Percentiles rank a stretch among this genome's conserved stretches.
Conservation (phyloP, 2,888 invertebrate species). For the Malacosoma neustria region DNA sequence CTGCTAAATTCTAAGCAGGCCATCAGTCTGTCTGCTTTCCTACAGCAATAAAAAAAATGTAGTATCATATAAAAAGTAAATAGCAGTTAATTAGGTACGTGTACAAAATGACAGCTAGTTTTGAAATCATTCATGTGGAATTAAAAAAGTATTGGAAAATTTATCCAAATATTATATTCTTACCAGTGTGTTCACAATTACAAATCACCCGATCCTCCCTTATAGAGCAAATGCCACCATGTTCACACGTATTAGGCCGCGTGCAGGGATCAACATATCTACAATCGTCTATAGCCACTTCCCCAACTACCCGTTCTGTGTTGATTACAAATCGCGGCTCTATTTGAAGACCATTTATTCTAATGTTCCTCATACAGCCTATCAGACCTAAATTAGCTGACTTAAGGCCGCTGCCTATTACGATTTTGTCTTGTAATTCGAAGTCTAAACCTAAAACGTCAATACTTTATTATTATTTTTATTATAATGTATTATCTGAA, state of each 20-base stretch:
- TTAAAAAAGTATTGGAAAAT: too few species aligned
- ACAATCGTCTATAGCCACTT: conserved; percentile 93
- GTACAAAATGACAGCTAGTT: too few species aligned
- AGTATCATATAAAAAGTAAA: too few species aligned
- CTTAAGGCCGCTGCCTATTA: conserved; percentile 87
- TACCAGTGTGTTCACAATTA: conserved; percentile 89
- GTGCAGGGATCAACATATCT: conserved; percentile 92
- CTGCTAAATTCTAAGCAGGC: too few species aligned
- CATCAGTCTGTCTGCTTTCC: too few species aligned
- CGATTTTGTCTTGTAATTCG: conserved; percentile 80
- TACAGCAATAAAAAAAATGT: too few species aligned
- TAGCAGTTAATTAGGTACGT: too few species aligned
- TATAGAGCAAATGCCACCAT: conserved; percentile 92
- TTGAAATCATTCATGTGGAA: too few species aligned
- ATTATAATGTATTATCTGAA: too few species aligned
- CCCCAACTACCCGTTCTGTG: conserved; percentile 88
- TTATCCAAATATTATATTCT: too few species aligned
- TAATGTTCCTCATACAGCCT: conserved; percentile 93
- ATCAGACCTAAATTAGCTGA: conserved; percentile 85
- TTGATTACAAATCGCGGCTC: conserved; percentile 88
- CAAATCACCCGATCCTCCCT: conserved; percentile 91
- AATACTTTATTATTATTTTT: not conserved
- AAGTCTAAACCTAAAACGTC: conserved; percentile 49
- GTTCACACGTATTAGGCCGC: conserved; percentile 93
- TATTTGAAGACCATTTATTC: conserved; percentile 86